phyloP scores from a whole-genome alignment of 2,113 vertebrate species.

The Felis chaus region DNA sequence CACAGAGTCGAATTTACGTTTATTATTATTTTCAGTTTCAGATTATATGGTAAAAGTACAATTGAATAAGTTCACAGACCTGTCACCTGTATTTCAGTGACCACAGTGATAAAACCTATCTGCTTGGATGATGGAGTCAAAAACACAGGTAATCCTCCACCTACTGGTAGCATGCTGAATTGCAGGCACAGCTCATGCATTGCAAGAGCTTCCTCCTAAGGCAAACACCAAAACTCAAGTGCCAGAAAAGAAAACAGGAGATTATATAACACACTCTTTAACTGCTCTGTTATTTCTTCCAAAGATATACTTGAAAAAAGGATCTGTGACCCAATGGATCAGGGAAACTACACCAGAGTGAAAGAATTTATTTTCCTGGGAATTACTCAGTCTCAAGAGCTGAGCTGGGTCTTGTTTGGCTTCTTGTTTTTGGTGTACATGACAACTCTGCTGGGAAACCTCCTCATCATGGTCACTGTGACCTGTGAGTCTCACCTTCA shows the following conservation, averaged over 20 bases:
- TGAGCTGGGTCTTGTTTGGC: conserved; percentile 36
- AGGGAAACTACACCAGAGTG: conserved; percentile 10
- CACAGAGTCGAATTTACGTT: background rate
- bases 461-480: conserved; percentile 9
- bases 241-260: background rate
- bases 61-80: background rate
- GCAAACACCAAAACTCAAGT: too few relatives aligned
- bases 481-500: conserved; percentile 21
- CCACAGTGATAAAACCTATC: background rate
- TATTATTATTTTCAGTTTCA: background rate
- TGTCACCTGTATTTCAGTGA: background rate
- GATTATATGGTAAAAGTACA: background rate
- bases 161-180: background rate
- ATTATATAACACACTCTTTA: background rate
- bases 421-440: background rate
- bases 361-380: conserved; percentile 57
- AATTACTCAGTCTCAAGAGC: conserved; percentile 25
- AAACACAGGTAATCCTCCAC: background rate
- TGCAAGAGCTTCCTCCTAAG: background rate
- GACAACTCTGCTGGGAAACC: conserved; percentile 40
- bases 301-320: background rate
- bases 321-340: conserved; percentile 3
- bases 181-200: background rate
- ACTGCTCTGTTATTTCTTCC: background rate
- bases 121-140: background rate